These are phyloP conservation scores for Ellobium chinense DNA, from an alignment of 2,888 invertebrate genomes.

Conservation along the genomic window DNA sequence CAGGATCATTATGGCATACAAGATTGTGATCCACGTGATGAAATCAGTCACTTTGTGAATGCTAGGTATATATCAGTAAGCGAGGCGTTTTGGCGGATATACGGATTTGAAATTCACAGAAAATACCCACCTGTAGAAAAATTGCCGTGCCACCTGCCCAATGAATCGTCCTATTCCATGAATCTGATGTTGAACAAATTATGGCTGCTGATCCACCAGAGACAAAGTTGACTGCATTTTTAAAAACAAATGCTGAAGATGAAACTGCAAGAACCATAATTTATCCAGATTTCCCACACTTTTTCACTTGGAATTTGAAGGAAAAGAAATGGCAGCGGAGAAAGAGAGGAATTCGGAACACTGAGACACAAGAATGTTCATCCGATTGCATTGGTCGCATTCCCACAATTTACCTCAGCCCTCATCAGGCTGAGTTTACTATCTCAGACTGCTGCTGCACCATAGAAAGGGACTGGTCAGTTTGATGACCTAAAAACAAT, in stretches of 20 bases:
- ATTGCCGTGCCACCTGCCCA: background rate
- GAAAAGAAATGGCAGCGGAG: background rate
- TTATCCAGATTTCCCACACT: background rate
- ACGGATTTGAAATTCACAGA: slow-evolving; percentile 1
- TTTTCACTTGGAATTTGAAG: background rate
- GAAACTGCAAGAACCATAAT: background rate
- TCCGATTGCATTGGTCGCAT: slow-evolving; percentile 4
- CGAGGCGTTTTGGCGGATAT: background rate
- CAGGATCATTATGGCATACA: background rate
- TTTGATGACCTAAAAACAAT: background rate
- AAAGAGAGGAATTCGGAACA: background rate
- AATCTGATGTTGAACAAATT: background rate
- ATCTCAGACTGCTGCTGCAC: background rate
- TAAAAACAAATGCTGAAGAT: background rate
- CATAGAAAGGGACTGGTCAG: background rate
- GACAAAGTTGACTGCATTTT: background rate
- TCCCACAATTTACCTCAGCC: background rate
- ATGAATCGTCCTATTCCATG: background rate
- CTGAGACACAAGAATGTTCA: background rate
- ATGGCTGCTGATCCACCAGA: background rate
- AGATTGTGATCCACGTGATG: background rate
- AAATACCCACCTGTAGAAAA: background rate
- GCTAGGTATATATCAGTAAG: background rate
- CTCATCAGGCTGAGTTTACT: slow-evolving; percentile 8
- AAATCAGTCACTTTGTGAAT: background rate